These are phyloP conservation scores for Umimayanthus kanabou DNA, from an alignment of 92 coral and sea anemone species.

Conservation along the genomic window DNA sequence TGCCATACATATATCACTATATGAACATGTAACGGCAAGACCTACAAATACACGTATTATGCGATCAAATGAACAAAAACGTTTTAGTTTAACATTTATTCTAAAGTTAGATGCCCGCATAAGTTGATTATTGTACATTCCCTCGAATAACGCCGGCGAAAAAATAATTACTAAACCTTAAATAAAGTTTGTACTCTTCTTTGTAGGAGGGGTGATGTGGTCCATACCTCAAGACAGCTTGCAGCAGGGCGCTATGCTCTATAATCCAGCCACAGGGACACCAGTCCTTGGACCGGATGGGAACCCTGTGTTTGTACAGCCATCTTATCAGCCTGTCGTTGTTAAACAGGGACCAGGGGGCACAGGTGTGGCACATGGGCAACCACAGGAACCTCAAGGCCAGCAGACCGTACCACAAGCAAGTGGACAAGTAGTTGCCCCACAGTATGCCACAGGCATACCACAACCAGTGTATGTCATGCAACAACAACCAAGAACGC, in stretches of 20 bases:
- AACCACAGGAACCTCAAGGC: conserved; percentile 60
- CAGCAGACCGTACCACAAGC: conserved; percentile 55
- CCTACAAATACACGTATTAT: no score
- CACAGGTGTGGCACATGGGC: conserved; percentile 45
- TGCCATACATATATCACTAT: no score
- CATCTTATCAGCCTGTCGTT: conserved; percentile 74
- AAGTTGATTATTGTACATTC: no score
- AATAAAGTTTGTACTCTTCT: no score
- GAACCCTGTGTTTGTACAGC: conserved; percentile 72
- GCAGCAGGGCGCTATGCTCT: conserved; percentile 82
- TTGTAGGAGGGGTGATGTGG: conserved; percentile 75
- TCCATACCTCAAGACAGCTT: conserved; percentile 70
- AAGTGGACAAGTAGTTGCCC: conserved; percentile 43
- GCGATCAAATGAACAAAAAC: no score
- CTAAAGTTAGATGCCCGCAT: no score
- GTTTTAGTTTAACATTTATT: no score
- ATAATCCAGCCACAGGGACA: conserved; percentile 78
- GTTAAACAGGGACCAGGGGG: conserved; percentile 74
- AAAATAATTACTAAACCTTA: no score
- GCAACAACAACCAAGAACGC: conserved; percentile 67
- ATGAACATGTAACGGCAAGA: no score
- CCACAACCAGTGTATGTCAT: conserved; percentile 84
- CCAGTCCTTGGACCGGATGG: conserved; percentile 87
- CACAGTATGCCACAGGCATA: conserved; percentile 68
- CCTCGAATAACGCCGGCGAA: no score